Percentiles rank a stretch among this genome's conserved stretches.
Conservation (phyloP, 2,797 vertebrate species). For the Cuniculus paca region DNA sequence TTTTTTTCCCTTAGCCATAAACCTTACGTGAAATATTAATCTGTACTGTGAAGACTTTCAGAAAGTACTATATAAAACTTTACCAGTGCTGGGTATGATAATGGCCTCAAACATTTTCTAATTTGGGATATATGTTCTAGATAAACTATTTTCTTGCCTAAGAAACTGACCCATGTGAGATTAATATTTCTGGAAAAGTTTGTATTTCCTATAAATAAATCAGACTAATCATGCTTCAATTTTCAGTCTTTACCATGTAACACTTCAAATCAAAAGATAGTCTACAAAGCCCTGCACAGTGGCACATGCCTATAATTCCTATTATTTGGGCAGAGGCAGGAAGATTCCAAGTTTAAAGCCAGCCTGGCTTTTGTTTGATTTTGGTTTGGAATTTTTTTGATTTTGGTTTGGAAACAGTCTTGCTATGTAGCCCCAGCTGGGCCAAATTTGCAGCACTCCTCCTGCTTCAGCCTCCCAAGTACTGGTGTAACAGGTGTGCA, state of each 20-base stretch:
- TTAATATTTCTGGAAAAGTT: neutral
- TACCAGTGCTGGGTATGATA: neutral
- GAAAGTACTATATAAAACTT: neutral
- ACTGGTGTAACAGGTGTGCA: too few relatives aligned
- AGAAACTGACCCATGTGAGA: neutral
- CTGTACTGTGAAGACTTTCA: neutral
- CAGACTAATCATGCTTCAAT: slow-evolving; percentile 7
- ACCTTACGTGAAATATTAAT: neutral
- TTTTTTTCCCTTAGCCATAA: neutral
- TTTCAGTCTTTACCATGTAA: neutral
- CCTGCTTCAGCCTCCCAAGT: too few relatives aligned
- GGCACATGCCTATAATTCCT: too few relatives aligned
- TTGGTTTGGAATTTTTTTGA: too few relatives aligned
- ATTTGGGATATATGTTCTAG: neutral
- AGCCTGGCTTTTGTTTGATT: neutral
- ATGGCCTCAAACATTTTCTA: neutral
- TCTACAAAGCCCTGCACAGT: too few relatives aligned
- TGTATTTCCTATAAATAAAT: slow-evolving; percentile 7
- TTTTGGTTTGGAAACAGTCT: too few relatives aligned
- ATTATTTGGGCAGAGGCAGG: too few relatives aligned
- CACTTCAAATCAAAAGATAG: neutral
- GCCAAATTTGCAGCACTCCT: too few relatives aligned
- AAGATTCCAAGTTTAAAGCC: neutral
- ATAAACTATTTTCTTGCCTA: neutral
- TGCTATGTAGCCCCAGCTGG: too few relatives aligned